Base-by-base conservation (phyloP, 2,113 vertebrate species). In the Hemicordylus capensis region DNA sequence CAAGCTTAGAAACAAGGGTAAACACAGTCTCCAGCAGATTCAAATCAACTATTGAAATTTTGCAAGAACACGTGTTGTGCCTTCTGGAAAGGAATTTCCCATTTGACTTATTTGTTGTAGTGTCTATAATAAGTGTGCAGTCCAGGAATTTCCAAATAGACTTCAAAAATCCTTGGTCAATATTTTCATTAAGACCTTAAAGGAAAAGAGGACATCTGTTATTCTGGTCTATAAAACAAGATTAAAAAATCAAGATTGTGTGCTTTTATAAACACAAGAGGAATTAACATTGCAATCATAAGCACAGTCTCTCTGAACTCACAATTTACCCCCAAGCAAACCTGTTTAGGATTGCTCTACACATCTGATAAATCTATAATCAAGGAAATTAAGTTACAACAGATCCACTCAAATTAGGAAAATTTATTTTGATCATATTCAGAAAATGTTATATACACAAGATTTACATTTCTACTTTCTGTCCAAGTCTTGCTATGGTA, bases 181-280 rank as follows among this genome's bases (percentile, higher is more conserved):
- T 67, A 86, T 19, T 74, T 81, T 94, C 82, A 80, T 63, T 85
- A 83, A 82, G 79, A 54, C 81, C 83, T 94, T 81, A 51, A 90
- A 73, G 24, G 89, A 4, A 90, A 19, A 31, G 1, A 66, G 4
- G 9, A n/a, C 39, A 20, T 54, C 12, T 54, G 51, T 54, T 54
- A 54, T 54, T n/a, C n/a, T n/a, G n/a, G 37, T 70, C 39, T 31
- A 28, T 28, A 73, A 46, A 17, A 73, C 10, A 58, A 22, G 44
- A 31, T 6, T 74, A 74, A 51, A 31, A 20, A 58, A 72, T 58
- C 58, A 75, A 9, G 39, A 28, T 22, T 51, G 14, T 11, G 61
- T 75, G 9, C 58, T 48, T n/a, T 83, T 48, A 28, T 24, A 80
- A 66, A 63, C 48, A 51, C 48, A 51, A 12, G 22, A 17, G 58